These are phyloP conservation scores for Diloba caeruleocephala DNA, from an alignment of 2,888 invertebrate species.

Conservation along the genomic window DNA sequence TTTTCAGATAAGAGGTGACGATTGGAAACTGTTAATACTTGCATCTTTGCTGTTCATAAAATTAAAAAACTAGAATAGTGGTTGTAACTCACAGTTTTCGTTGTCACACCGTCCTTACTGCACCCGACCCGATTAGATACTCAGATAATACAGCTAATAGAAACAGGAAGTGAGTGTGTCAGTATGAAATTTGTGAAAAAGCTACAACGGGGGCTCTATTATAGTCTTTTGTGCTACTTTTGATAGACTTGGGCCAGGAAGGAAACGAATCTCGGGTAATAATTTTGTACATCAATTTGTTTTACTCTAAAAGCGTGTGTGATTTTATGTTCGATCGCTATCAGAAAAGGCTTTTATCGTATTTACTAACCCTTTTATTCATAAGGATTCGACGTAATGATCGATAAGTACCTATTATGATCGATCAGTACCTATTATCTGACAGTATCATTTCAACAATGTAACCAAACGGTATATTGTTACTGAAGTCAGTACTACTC, in stretches of 20 bases:
- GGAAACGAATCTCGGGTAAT: constrained; percentile 60
- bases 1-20: too few species aligned
- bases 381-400: not conserved
- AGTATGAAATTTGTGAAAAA: constrained; percentile 66
- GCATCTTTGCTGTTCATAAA: too few species aligned
- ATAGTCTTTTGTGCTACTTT: constrained; percentile 56
- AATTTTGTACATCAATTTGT: constrained; percentile 64
- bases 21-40: too few species aligned
- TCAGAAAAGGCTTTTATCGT: constrained; percentile 25
- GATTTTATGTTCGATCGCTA: constrained; percentile 15
- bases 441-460: constrained; percentile 4
- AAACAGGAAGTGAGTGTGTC: constrained; percentile 71
- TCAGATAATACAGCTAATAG: constrained; percentile 74
- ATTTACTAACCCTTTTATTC: constrained; percentile 35
- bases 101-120: constrained; percentile 60
- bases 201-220: constrained; percentile 52
- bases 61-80: not conserved
- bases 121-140: constrained; percentile 78
- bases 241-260: constrained; percentile 61
- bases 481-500: too few species aligned
- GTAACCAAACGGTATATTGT: too few species aligned
- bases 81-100: constrained; percentile 55
- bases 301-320: constrained; percentile 39
- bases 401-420: too few species aligned
- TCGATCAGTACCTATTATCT: too few species aligned